Conservation (phyloP, 2,113 vertebrate genomes). For the Orycteropus afer region DNA sequence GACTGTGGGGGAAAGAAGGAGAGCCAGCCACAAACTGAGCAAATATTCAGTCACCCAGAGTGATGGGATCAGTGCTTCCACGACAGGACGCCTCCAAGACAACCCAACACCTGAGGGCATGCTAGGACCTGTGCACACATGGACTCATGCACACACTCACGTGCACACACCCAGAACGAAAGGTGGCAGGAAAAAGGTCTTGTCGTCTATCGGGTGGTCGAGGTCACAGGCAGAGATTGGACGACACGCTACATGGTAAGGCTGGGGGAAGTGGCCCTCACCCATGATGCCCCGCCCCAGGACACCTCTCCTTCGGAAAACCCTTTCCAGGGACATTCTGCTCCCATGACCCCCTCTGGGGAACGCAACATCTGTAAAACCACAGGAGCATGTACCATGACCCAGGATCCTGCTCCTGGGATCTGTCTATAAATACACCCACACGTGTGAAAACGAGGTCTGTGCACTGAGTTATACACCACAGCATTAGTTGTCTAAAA, state of each 20-base stretch:
- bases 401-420: background rate
- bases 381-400: background rate
- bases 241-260: too few relatives aligned
- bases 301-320: too few relatives aligned
- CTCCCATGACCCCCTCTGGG: too few relatives aligned
- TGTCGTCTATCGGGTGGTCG: background rate
- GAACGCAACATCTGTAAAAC: too few relatives aligned
- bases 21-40: too few relatives aligned
- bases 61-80: background rate
- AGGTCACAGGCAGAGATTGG: background rate
- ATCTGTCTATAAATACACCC: too few relatives aligned
- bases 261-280: background rate
- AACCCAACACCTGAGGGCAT: too few relatives aligned
- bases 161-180: too few relatives aligned
- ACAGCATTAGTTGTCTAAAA: background rate
- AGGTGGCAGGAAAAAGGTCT: background rate
- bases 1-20: accelerated
- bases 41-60: accelerated
- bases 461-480: accelerated
- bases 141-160: background rate
- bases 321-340: too few relatives aligned
- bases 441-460: accelerated
- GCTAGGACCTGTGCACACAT: background rate
- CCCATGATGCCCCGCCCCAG: background rate
- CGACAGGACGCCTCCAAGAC: too few relatives aligned